phyloP scores from a whole-genome alignment of 2,888 invertebrate species.

The Hymenopus coronatus region DNA sequence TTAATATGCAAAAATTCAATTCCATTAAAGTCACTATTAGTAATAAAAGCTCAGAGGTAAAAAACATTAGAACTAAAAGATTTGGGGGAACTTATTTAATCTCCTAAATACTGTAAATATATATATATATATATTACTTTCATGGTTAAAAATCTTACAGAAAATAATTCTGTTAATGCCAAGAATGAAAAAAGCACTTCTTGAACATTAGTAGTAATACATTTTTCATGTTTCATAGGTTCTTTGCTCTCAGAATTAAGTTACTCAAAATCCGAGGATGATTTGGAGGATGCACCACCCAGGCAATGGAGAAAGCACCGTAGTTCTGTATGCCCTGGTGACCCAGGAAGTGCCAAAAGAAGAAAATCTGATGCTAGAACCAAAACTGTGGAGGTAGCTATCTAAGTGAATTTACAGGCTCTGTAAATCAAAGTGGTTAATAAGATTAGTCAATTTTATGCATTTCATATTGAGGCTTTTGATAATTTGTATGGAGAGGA shows the following conservation, averaged over 20 bases:
- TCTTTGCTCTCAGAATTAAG: constrained; percentile 76
- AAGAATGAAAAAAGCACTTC: not conserved
- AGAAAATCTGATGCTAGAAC: constrained; percentile 39
- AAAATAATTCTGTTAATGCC: not conserved
- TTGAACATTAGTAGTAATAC: not conserved
- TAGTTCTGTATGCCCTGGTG: constrained; percentile 39
- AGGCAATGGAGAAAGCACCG: constrained; percentile 38
- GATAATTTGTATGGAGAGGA: too few species aligned
- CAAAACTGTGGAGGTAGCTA: constrained; percentile 40
- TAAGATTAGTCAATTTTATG: too few species aligned
- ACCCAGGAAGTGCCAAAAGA: constrained; percentile 43
- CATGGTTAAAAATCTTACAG: not conserved
- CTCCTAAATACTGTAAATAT: too few species aligned
- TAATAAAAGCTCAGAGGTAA: too few species aligned
- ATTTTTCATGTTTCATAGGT: constrained; percentile 45
- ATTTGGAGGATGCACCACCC: constrained; percentile 59
- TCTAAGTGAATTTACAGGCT: not conserved
- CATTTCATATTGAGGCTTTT: too few species aligned
- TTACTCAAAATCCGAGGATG: constrained; percentile 81
- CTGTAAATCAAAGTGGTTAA: too few species aligned
- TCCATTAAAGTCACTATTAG: constrained; percentile 10
- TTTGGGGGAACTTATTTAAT: too few species aligned
- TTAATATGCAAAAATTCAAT: not conserved
- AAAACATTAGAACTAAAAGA: not conserved
- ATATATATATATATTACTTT: too few species aligned